Percentiles rank a stretch among this genome's conserved stretches.
Conservation (phyloP, 2,888 invertebrate species). For the Helleia helle region DNA sequence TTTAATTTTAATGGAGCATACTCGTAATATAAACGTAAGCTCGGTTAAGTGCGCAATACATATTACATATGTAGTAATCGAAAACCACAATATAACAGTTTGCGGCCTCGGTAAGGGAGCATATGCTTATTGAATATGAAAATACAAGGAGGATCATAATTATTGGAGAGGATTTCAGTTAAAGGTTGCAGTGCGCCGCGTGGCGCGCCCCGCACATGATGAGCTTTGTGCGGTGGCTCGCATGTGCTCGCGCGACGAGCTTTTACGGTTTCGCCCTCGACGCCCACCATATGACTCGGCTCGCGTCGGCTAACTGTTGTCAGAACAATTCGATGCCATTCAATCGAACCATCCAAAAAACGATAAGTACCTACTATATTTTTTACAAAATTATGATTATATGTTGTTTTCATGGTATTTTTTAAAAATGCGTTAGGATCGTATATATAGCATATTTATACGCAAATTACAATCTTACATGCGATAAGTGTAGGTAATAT, state of each 20-base stretch:
- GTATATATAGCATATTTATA: too few relatives aligned
- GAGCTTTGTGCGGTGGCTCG: conserved; percentile 23
- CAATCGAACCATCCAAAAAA: conserved; percentile 12
- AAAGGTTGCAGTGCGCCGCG: conserved; percentile 34
- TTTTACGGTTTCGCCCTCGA: conserved; percentile 59
- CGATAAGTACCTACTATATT: not conserved
- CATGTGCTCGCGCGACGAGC: conserved; percentile 35
- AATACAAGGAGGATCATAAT: conserved; percentile 45
- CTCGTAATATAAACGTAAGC: too few relatives aligned
- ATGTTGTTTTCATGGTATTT: not conserved
- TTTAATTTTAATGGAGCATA: too few relatives aligned
- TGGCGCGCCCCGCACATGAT: conserved; percentile 32
- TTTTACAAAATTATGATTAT: not conserved
- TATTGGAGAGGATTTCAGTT: conserved; percentile 37
- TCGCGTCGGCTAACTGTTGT: conserved; percentile 30
- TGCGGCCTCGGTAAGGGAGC: conserved; percentile 46
- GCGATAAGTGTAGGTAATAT: too few relatives aligned
- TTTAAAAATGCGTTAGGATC: too few relatives aligned
- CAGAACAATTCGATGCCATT: conserved; percentile 11
- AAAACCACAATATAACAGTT: conserved; percentile 50
- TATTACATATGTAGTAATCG: conserved; percentile 50
- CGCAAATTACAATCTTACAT: too few relatives aligned
- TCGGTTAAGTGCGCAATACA: conserved; percentile 7
- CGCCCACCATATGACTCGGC: conserved; percentile 55
- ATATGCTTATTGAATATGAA: conserved; percentile 56